A percentile compares a stretch with the other conserved stretches of the same genome.
phyloP scores from a whole-genome alignment of 2,797 vertebrate genomes.

The Masticophis lateralis region DNA sequence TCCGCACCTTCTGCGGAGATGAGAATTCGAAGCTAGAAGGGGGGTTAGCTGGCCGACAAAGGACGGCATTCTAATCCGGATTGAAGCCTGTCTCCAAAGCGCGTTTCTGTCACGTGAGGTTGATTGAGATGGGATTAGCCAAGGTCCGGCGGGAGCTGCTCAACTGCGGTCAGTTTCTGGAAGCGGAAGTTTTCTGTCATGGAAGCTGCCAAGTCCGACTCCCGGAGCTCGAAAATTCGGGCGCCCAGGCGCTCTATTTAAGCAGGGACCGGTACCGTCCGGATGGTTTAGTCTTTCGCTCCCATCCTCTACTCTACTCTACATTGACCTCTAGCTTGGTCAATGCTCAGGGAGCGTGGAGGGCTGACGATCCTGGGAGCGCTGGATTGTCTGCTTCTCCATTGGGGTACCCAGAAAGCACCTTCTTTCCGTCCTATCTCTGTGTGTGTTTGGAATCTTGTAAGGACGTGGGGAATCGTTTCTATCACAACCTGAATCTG shows the following conservation, averaged over 20 bases:
- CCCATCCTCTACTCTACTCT: not conserved
- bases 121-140: not conserved
- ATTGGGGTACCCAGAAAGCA: not conserved
- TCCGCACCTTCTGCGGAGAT: not conserved
- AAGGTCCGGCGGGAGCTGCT: not conserved
- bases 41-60: not conserved
- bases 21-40: not conserved
- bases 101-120: not conserved
- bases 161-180: not conserved
- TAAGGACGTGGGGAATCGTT: not conserved
- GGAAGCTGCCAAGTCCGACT: not conserved
- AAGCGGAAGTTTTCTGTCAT: not conserved
- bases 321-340: too few relatives aligned
- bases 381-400: not conserved
- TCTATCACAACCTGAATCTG: not conserved
- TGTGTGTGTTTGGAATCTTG: not conserved
- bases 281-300: not conserved
- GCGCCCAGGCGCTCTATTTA: not conserved
- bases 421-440: not conserved
- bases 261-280: too few relatives aligned
- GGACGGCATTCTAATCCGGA: too few relatives aligned
- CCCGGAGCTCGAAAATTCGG: not conserved
- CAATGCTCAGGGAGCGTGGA: not conserved
- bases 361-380: not conserved
- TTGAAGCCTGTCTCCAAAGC: not conserved